Evolutionary conservation across 2,797 vertebrate species (phyloP).

Genomic region (Pogoniulus pusillus): DNA sequence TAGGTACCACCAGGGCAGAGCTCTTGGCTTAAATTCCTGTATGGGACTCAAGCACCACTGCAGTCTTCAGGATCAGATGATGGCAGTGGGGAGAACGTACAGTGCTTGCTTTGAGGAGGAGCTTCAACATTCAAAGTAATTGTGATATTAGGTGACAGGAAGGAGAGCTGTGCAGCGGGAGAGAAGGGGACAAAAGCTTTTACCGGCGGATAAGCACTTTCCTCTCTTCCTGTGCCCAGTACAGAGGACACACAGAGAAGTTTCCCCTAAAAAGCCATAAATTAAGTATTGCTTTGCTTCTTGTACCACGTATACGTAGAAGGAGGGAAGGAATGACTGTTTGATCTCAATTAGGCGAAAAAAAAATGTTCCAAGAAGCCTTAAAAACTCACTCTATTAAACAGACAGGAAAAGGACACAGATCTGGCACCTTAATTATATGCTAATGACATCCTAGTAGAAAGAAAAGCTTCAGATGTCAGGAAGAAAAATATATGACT

Average conservation of each 20-base stretch:
- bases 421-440: conserved; percentile 43
- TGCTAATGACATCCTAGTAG: conserved; percentile 29
- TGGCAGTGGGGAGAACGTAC: background rate
- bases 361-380: background rate
- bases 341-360: background rate
- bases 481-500: conserved; percentile 15
- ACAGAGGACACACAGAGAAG: background rate
- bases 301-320: background rate
- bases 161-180: background rate
- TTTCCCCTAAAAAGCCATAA: background rate
- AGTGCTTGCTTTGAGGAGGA: background rate
- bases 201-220: background rate
- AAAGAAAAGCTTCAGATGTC: conserved; percentile 10
- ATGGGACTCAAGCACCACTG: background rate
- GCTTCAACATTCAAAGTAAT: background rate
- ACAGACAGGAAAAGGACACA: conserved; percentile 1
- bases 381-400: conserved; percentile 29
- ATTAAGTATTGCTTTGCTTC: conserved; percentile 12
- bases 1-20: background rate
- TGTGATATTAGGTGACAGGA: background rate
- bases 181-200: background rate
- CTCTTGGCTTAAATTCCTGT: background rate
- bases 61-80: background rate
- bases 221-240: background rate
- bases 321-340: conserved; percentile 26